Base-by-base conservation (phyloP, 2,113 vertebrate genomes). In the Xiphophorus couchianus region DNA sequence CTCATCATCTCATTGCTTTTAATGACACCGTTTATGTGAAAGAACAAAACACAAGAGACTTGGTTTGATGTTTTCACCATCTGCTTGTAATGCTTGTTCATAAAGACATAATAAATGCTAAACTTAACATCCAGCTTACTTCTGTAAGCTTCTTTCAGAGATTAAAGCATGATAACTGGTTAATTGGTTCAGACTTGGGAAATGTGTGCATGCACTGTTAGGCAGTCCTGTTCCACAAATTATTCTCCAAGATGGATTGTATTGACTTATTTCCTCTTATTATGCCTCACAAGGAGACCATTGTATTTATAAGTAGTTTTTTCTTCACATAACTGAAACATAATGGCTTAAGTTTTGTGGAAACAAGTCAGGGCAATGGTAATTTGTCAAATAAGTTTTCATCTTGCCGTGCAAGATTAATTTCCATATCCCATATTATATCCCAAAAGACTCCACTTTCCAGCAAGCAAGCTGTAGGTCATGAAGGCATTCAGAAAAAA, bases 331-430 rank as follows among this genome's bases (percentile, higher is more conserved):
- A 94, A 94, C 88, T 92, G 92, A 79, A 92, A 91, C 87, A 90
- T 81, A 85, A 93, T 90, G 85, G 81, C 86, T 91, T 78, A 80
- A 88, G 88, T 89, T 93, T 89, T 90, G 83, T 73, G 74, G 69
- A 84, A 85, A 91, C 84, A 92, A 73, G 72, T 90, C 86, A 71
- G 81, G 83, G 86, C 90, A 91, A 91, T 80, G 76, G 92, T 89
- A 93, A 95, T 95, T 95, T 94, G 90, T 95, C 94, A 94, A 90
- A 82, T 74, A 82, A 86, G 85, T 92, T 93, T 91, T 93, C 84
- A 82, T 90, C 89, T 87, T 90, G 91, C 87, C 84, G 88, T 85
- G 82, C 74, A 84, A 90, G 91, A 94, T 93, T 94, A 85, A 95
- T 95, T 95, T 94, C 90, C 92, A 93, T 90, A 91, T 82, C 74